Percentiles rank a stretch among this genome's conserved stretches.
Conservation (phyloP, 2,113 vertebrate species). For the Eudyptes chrysolophus region DNA sequence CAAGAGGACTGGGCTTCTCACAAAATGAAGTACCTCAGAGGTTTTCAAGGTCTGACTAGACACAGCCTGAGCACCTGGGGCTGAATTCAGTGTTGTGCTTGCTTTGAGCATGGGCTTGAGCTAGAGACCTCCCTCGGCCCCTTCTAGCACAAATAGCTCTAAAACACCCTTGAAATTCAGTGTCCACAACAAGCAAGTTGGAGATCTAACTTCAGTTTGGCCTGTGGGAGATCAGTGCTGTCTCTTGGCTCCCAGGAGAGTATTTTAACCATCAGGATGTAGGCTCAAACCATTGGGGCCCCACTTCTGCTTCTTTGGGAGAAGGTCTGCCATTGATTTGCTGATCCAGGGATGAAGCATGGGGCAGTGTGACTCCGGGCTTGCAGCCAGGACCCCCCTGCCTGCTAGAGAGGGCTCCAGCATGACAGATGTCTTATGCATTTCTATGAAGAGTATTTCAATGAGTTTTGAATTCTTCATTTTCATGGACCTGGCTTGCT, state of each 20-base stretch:
- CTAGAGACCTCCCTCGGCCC: not conserved
- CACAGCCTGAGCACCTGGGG: not conserved
- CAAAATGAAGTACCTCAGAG: not conserved
- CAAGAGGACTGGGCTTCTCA: not conserved
- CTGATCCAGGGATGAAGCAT: not conserved
- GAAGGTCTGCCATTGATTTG: not conserved
- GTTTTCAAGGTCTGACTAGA: not conserved
- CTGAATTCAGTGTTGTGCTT: not conserved
- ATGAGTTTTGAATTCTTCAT: not conserved
- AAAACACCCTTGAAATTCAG: not conserved
- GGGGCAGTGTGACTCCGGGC: not conserved
- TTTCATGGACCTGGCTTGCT: not conserved
- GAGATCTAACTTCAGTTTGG: not conserved
- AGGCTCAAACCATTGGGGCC: not conserved
- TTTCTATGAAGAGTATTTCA: not conserved
- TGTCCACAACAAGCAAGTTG: not conserved
- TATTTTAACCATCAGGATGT: not conserved
- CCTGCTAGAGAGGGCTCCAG: not conserved
- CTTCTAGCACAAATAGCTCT: not conserved
- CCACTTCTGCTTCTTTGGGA: not conserved
- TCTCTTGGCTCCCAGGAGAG: not conserved
- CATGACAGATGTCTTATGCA: not conserved
- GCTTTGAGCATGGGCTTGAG: not conserved
- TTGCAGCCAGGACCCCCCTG: not conserved
- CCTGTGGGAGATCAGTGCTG: not conserved